Conservation (phyloP, 2,888 invertebrate species). For the Chymomyza fuscimana region DNA sequence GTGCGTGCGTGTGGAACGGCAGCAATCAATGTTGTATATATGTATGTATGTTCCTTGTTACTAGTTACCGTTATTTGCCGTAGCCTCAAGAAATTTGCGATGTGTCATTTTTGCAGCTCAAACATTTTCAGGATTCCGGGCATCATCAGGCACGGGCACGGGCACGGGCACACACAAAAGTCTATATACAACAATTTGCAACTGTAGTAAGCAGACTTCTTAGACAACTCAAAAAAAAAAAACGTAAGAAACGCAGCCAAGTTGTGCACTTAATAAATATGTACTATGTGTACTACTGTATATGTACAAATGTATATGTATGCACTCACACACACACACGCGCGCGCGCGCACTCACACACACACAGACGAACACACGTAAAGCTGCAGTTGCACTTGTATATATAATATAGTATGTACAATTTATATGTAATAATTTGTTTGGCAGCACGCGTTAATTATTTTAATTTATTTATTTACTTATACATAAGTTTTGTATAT, state of each 20-base stretch:
- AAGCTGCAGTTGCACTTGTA: not conserved
- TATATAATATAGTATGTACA: constrained; percentile 10
- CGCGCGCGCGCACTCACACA: not conserved
- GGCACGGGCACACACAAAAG: no score
- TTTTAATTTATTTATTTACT: not conserved
- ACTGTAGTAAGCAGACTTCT: no score
- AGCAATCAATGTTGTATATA: constrained; percentile 20
- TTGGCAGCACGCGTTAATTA: constrained; percentile 9
- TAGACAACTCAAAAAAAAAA: no score
- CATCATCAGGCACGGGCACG: no score
- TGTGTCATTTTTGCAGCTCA: not conserved
- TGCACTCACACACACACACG: not conserved
- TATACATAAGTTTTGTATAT: not conserved
- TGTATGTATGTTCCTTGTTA: not conserved
- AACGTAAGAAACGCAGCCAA: no score
- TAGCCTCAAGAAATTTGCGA: not conserved
- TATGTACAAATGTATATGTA: not conserved
- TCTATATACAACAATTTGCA: no score
- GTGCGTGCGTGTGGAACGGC: not conserved
- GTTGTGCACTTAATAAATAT: not conserved
- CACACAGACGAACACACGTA: not conserved
- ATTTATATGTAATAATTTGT: no score
- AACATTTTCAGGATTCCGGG: no score
- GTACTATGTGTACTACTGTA: not conserved
- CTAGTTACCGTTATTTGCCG: not conserved